Base-by-base conservation (phyloP, 2,888 invertebrate genomes). In the Tiliacea citrago region DNA sequence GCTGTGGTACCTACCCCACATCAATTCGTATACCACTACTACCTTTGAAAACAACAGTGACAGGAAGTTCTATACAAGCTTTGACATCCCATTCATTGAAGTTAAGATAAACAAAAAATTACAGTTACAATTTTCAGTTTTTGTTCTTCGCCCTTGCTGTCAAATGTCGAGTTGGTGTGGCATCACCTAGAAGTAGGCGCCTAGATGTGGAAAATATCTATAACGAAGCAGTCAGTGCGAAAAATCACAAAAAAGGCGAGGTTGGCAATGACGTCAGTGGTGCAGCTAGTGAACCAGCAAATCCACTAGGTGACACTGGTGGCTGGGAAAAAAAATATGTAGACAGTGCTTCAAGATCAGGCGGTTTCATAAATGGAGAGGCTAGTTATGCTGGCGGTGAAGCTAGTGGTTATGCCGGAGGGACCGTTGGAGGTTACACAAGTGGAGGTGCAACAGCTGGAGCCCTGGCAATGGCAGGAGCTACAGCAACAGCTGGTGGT, bases 91-190 rank as follows among this genome's bases (percentile, higher is more conserved):
- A n/a, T n/a, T n/a, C n/a, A n/a, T n/a, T n/a, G n/a, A n/a, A n/a
- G n/a, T n/a, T n/a, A n/a, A n/a, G n/a, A n/a, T n/a, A n/a, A n/a
- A n/a, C n/a, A n/a, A n/a, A n/a, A n/a, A n/a, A n/a, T n/a, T n/a
- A n/a, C n/a, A n/a, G n/a, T n/a, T n/a, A n/a, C n/a, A n/a, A n/a
- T n/a, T n/a, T n/a, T n/a, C n/a, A n/a, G n/a, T n/a, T n/a, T n/a
- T 68, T 72, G 8, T 49, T 80, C 57, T 75, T 72, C 71, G 42
- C 21, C 12, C 42, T 81, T 58, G 61, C 57, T n/a, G 21, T 72
- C 13, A 51, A 24, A 53, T 69, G 68, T 62, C 72, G 13, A 55
- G 57, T 29, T 68, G 21, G 55, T 53, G 65, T 66, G 39, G 57
- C 63, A 7, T 51, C 65, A 57, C 45, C 24, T 21, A 75, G 21